Base-by-base conservation (phyloP, 2,888 invertebrate species). In the Zygaena filipendulae region DNA sequence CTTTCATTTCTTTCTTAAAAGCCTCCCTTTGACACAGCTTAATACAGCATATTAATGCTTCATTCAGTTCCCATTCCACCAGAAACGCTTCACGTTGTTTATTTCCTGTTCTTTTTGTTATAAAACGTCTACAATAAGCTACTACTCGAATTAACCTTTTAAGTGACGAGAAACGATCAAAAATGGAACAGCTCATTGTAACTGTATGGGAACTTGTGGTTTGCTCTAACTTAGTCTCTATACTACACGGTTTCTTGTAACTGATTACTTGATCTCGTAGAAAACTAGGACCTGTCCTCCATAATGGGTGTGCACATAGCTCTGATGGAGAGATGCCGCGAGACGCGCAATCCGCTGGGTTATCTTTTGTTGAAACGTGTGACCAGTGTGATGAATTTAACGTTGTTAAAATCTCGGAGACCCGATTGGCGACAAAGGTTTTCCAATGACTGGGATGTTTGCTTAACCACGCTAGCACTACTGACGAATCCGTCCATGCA, bases 321-420 rank as follows among this genome's bases (percentile, higher is more conserved):
- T 8, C 11, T 7, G 27, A 21, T 10, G 30, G 29, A n/a, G 21
- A 16, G 2, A 39, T 13, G 4, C 33, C 43, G 18, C 46, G 30
- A 14, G 46, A 45, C 0, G 47, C 45, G 19, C 38, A 41, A 27
- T 49, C 48, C 1, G 43, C 45, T 1, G 43, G 46, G 13, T 46
- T 47, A 1, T 40, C 31, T 2, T 26, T 22, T 3, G 41, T 32
- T 6, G 27, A 7, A 2, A 48, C 41, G 24, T 47, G 43, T 11
- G 29, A 37, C 49, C 48, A 42, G 3, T 40, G 36, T 14, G 21
- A 13, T 5, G 18, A 12, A 7, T 40, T 23, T 13, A 43, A 13
- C 2, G 18, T 16, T 1, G 29, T 32, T 4, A 45, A 33, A 3
- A 52, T 46, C 20, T 40, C 39, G 1, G 41, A 36, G 0, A 43